Percentiles rank a stretch among this genome's conserved stretches.
Evolutionary conservation across 2,113 vertebrate genomes (phyloP).

Genomic region (Lepisosteus oculatus): DNA sequence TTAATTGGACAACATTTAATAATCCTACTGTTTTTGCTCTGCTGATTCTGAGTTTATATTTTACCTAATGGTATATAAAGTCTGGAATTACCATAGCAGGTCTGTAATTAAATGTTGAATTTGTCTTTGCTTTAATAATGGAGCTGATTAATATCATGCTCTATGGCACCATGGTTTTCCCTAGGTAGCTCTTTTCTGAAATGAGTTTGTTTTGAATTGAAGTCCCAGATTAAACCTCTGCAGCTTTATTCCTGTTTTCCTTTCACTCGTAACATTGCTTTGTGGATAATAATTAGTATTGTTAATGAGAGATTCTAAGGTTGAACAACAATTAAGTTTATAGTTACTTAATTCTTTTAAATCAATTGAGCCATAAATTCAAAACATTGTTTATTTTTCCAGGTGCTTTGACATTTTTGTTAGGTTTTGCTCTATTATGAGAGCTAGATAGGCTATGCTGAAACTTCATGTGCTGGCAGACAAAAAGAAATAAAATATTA

Average conservation of each 20-base stretch:
- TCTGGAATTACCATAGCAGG: slow-evolving; percentile 19
- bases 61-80: slow-evolving; percentile 9
- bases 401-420: no score
- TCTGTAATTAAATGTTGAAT: slow-evolving; percentile 15
- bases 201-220: slow-evolving; percentile 59
- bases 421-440: no score
- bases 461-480: no score
- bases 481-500: no score
- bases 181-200: slow-evolving; percentile 63
- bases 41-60: not conserved
- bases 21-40: slow-evolving; percentile 10
- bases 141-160: slow-evolving; percentile 52
- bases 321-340: no score
- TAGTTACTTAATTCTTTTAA: no score
- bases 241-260: not conserved
- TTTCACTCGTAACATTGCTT: not conserved
- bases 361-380: no score
- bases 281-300: slow-evolving; percentile 43
- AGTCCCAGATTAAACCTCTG: slow-evolving; percentile 52
- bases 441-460: no score
- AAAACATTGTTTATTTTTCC: no score
- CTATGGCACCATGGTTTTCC: slow-evolving; percentile 40
- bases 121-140: slow-evolving; percentile 10
- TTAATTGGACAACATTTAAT: slow-evolving; percentile 55
- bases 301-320: slow-evolving; percentile 7